Percentiles rank a stretch among this genome's conserved stretches.
These are phyloP conservation scores for Alloscopus bannaensis DNA, from an alignment of 2,888 invertebrate genomes.

Conservation along the genomic window DNA sequence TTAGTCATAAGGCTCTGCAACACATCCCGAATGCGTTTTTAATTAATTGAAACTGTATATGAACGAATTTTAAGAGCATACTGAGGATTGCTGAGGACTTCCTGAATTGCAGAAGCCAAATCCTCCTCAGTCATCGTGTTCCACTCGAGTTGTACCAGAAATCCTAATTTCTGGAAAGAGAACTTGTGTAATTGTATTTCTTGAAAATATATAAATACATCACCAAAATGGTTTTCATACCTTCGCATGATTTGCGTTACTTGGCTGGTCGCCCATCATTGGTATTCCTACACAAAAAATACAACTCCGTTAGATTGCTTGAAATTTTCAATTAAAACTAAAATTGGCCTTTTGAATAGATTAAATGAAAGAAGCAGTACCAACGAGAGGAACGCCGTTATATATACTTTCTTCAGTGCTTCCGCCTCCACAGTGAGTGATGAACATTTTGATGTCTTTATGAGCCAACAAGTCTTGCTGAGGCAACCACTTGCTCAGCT, in stretches of 20 bases:
- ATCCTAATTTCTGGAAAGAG: slow-evolving; percentile 39
- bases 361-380: too few species aligned
- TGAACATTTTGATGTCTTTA: slow-evolving; percentile 77
- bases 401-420: slow-evolving; percentile 82
- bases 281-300: slow-evolving; percentile 5
- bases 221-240: too few species aligned
- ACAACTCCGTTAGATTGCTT: too few species aligned
- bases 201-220: too few species aligned
- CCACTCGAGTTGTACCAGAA: slow-evolving; percentile 49
- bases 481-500: slow-evolving; percentile 58
- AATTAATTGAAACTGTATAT: neutral
- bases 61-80: neutral
- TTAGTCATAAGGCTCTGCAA: slow-evolving; percentile 6
- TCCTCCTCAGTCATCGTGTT: slow-evolving; percentile 49
- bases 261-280: slow-evolving; percentile 40
- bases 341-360: too few species aligned
- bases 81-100: slow-evolving; percentile 42
- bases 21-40: neutral
- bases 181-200: too few species aligned
- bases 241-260: slow-evolving; percentile 39
- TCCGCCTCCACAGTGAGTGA: slow-evolving; percentile 85
- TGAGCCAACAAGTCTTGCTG: slow-evolving; percentile 57
- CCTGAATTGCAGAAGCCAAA: slow-evolving; percentile 28
- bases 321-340: too few species aligned
- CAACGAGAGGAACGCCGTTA: slow-evolving; percentile 78